Conservation (phyloP, 23 tunicate species). For the Ascidia mentula region DNA sequence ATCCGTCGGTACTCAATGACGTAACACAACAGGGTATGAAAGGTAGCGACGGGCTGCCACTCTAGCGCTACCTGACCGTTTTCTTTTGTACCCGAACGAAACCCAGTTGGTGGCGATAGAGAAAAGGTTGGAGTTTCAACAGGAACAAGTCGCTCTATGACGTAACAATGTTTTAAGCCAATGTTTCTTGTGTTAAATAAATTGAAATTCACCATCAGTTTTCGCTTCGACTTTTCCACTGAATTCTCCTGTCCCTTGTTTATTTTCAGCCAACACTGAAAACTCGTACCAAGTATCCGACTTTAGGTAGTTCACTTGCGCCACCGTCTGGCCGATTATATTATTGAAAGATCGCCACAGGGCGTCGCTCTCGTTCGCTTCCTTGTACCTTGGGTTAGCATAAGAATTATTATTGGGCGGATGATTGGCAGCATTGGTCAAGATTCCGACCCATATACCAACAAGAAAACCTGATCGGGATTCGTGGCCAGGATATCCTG, state of each 20-base stretch:
- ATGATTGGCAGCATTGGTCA: no score
- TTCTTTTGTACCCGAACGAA: neutral
- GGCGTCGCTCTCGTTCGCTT: constrained; percentile 39
- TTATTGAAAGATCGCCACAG: constrained; percentile 34
- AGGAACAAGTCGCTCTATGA: neutral
- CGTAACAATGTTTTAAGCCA: no score
- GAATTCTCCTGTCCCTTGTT: constrained; percentile 50
- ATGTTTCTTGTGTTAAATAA: no score
- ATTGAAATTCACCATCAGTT: constrained; percentile 59
- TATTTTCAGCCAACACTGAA: constrained; percentile 42
- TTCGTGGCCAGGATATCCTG: no score
- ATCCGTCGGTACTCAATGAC: constrained; percentile 50
- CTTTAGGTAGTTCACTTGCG: constrained; percentile 19
- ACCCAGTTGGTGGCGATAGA: constrained; percentile 5
- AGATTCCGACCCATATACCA: no score
- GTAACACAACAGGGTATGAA: constrained; percentile 27
- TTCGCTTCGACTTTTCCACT: constrained; percentile 47
- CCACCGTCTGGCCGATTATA: neutral
- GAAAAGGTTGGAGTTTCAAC: constrained; percentile 9
- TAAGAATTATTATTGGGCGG: no score
- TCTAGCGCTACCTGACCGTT: constrained; percentile 24
- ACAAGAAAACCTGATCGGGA: no score
- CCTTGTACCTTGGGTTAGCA: constrained; percentile 44
- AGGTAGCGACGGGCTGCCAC: constrained; percentile 13
- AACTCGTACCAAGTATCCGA: constrained; percentile 56